Evolutionary conservation across 2,888 invertebrate species (phyloP), one percentile per base, ranked within the genome.

Genomic region (Scaptomyza cyrtandrae): DNA sequence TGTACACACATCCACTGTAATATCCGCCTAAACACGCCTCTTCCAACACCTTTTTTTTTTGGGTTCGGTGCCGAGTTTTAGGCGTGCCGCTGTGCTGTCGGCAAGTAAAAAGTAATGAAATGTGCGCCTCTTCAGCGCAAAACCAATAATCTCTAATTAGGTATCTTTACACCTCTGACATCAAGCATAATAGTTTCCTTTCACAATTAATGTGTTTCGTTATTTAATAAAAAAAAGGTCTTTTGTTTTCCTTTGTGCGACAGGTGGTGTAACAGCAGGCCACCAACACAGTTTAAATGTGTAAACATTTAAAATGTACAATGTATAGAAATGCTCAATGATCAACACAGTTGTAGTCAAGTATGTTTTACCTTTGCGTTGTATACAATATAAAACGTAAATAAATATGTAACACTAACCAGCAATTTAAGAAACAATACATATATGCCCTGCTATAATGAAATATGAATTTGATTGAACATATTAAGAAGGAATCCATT

Each of bases 31-130:
- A 60, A 66, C 71, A 77, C 81, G 78, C 68, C 78, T 77, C 63
- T 86, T 77, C 74, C 76, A 88, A 83, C 89, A 88, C 88, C n/a
- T n/a, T n/a, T 77, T 77, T 88, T 86, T 80, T 76, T 74, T 80
- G 77, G 66, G 80, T 66, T 69, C 80, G 71, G 67, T 71, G 70
- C 77, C 60, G 74, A 84, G 64, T 67, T 55, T 58, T 43, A 68
- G 85, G 81, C 78, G 67, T 86, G 78, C 85, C 85, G 82, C 89
- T 88, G 89, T 59, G 89, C 71, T 86, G 89, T 84, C 82, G 82
- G 82, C 87, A 71, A 84, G 59, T 77, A 80, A 77, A 83, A 88
- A 86, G 89, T 66, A 64, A 80, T 84, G 54, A 66, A 69, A 69
- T 71, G 70, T 71, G 70, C 70, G 68, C 78, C 78, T 54, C 55